Base-by-base conservation (phyloP, 2,797 vertebrate species). In the Sarcophilus harrisii region DNA sequence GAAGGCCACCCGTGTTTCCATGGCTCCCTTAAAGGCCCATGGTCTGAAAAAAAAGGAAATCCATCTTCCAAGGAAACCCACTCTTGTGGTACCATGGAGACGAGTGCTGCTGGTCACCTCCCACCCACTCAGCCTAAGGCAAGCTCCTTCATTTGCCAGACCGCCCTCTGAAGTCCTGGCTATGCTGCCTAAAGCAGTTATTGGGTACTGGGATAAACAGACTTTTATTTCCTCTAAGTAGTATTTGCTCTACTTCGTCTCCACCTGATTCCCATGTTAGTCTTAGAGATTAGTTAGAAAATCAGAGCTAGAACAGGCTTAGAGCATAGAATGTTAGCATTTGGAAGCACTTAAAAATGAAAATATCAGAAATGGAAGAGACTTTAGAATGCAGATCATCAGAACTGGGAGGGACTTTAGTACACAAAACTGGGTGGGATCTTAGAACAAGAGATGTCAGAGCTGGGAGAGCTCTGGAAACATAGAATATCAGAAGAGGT, bases 1-100 rank as follows among this genome's bases (percentile, higher is more conserved):
- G 73, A 81, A 81, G 73, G 73, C 73, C 73, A 45, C 73, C 18
- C 45, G 38, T 11, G 73, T 81, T 81, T 81, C 73, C 73, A 81
- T 81, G 73, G 73, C 73, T 81, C 73, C 73, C 73, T 81, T 81
- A 81, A 81, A 81, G 73, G n/a, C 73, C 73, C 38, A 81, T 81
- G 73, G 73, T 38, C 73, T 81, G 73, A 81, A 45, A 81, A n/a
- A n/a, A 81, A 81, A 45, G 73, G 73, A 38, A 81, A 81, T 81
- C 38, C 38, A 27, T 81, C 73, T 81, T 81, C 73, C 73, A 81
- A 81, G 73, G 73, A 81, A 81, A 81, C 38, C 73, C 73, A 81
- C 73, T 81, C 73, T 81, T 9, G 3, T 81, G 73, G 38, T 81
- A 81, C 73, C 73, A 81, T 81, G 73, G 73, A 81, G 73, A 81